Percentiles rank a stretch among this genome's conserved stretches.
phyloP scores from a whole-genome alignment of 2,888 invertebrate genomes.

The Nemurella pictetii region DNA sequence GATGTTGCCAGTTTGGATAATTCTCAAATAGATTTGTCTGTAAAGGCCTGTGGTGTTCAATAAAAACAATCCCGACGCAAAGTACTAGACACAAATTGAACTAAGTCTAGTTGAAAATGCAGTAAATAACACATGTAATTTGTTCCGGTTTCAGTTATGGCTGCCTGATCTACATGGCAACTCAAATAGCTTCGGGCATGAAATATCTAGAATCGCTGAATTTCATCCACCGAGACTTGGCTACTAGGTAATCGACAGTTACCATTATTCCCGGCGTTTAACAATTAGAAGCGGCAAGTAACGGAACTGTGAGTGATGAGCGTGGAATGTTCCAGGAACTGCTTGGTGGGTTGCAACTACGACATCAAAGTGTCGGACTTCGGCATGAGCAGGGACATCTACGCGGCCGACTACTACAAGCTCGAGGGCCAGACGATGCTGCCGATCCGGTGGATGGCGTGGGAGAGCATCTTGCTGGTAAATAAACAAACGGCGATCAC shows the following conservation, averaged over 20 bases:
- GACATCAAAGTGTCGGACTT: constrained; percentile 75
- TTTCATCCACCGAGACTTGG: constrained; percentile 85
- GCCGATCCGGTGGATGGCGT: constrained; percentile 87
- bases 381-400: constrained; percentile 70
- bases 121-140: background rate
- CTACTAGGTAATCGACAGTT: constrained; percentile 68
- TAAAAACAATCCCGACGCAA: no score
- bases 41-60: no score
- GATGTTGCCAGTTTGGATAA: no score
- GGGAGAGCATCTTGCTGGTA: constrained; percentile 79
- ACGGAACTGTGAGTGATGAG: background rate
- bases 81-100: no score
- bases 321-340: constrained; percentile 65
- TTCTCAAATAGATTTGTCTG: no score
- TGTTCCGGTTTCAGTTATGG: constrained; percentile 67
- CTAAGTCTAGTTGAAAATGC: no score
- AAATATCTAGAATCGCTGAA: constrained; percentile 84
- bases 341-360: constrained; percentile 75
- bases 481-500: constrained; percentile 47
- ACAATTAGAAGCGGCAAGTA: background rate
- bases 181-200: constrained; percentile 88
- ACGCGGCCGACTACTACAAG: constrained; percentile 77
- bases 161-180: constrained; percentile 82
- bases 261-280: background rate
- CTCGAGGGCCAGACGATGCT: constrained; percentile 68